Base-by-base conservation (phyloP, 2,797 vertebrate genomes). In the Sebastes hubbsi region DNA sequence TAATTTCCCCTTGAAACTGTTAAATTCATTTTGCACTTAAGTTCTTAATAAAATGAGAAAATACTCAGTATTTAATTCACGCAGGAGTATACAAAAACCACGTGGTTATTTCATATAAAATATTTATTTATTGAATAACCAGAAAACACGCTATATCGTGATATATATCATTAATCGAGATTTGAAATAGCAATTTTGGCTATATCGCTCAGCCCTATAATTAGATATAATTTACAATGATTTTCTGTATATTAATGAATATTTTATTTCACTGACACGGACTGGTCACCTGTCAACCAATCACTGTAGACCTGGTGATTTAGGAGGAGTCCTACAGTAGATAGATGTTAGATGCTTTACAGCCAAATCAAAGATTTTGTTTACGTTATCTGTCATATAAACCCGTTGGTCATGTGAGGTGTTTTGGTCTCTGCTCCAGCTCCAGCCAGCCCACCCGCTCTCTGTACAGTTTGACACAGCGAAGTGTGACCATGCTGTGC, bases 351-450 rank as follows among this genome's bases (percentile, higher is more conserved):
- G 7, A 54, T 32, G 66, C 27, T 5, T 70, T 4, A 8, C 49
- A 52, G n/a, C 20, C 12, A 24, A 25, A 49, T 29, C 8, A 29
- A 7, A 18, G 12, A 24, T 55, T 34, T 22, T 3, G 2, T 54
- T 14, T 9, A 61, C 7, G 2, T 24, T 5, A 2, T 30, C 6
- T 59, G 16, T 66, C 2, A n/a, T 25, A 4, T 55, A 68, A 52
- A 5, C 22, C 22, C n/a, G 3, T 56, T 22, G 55, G 80, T 89
- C 63, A 85, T 38, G 32, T 75, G 4, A 29, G 81, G 34, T 93
- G 60, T 93, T 63, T 82, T 75, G 88, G 78, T 91, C 81, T 94
- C 76, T 88, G 79, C 92, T 90, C 34, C 92, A 92, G 90, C 83
- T 87, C 89, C 91, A 82, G 75, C 75, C 87, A 66, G 74, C 70